These are phyloP conservation scores for Cyprinodon brontotheroides DNA, from an alignment of 2,113 vertebrate species.

Conservation along the genomic window DNA sequence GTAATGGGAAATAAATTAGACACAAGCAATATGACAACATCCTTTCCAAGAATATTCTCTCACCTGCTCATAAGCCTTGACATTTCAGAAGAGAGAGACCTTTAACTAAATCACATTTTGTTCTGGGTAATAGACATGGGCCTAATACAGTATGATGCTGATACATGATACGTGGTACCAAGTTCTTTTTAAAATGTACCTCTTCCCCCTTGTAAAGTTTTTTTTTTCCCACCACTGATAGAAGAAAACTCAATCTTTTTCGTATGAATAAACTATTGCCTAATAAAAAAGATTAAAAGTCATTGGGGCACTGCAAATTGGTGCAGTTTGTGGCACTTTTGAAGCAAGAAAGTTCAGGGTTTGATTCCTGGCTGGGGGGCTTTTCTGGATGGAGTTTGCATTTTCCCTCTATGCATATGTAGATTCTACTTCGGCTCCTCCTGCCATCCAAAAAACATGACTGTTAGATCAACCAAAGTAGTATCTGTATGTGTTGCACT, in stretches of 20 bases:
- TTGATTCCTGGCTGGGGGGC: too few relatives aligned
- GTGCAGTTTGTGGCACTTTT: too few relatives aligned
- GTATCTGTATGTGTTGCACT: too few relatives aligned
- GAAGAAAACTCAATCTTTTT: conserved; percentile 56
- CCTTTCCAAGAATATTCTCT: conserved; percentile 43
- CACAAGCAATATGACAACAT: conserved; percentile 51
- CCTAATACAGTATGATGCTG: conserved; percentile 48
- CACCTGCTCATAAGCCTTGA: conserved; percentile 59
- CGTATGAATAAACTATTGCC: conserved; percentile 66
- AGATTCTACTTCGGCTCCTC: too few relatives aligned
- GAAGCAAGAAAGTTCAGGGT: too few relatives aligned
- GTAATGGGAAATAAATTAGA: conserved; percentile 71
- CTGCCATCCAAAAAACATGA: too few relatives aligned
- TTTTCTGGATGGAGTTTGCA: too few relatives aligned
- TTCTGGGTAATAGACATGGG: conserved; percentile 51
- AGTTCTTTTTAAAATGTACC: conserved; percentile 42
- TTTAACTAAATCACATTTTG: conserved; percentile 54
- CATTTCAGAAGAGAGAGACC: conserved; percentile 61
- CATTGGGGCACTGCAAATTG: too few relatives aligned
- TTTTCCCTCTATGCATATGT: too few relatives aligned
- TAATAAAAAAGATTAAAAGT: conserved; percentile 46
- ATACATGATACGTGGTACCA: conserved; percentile 52
- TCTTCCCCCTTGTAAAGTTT: conserved; percentile 4
- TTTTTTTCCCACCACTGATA: conserved; percentile 21
- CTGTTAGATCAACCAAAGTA: too few relatives aligned